Evolutionary conservation across 2,797 vertebrate genomes (phyloP).

Genomic region (Karalla daura): DNA sequence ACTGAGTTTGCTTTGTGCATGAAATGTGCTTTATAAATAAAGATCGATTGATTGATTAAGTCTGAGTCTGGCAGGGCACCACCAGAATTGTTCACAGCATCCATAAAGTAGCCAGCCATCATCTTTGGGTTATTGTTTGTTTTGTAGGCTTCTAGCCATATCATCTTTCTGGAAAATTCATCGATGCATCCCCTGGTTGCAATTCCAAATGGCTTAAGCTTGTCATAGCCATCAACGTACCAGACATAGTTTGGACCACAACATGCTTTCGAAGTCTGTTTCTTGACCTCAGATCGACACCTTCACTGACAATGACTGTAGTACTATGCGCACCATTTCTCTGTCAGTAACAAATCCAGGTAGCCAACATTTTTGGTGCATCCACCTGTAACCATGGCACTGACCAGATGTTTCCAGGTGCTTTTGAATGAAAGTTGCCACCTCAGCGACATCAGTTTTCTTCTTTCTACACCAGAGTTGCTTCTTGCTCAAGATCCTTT

Average conservation of each 20-base stretch:
- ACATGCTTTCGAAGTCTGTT: conserved; percentile 1
- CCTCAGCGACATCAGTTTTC: too few relatives aligned
- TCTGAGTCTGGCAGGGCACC: conserved; percentile 5
- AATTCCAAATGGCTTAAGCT: conserved; percentile 3
- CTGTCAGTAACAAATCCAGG: neutral
- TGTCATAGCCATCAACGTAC: neutral
- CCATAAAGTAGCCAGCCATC: conserved; percentile 17
- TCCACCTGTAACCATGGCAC: neutral
- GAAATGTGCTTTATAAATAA: too few relatives aligned
- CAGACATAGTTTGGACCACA: conserved; percentile 31
- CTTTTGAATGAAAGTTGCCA: neutral
- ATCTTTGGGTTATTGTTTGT: conserved; percentile 7
- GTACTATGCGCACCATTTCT: neutral
- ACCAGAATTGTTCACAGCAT: conserved; percentile 11
- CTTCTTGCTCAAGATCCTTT: neutral
- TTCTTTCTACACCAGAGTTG: too few relatives aligned
- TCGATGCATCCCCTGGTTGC: conserved; percentile 21
- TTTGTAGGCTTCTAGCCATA: conserved; percentile 26
- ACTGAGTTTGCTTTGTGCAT: too few relatives aligned
- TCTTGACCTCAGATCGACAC: conserved; percentile 25
- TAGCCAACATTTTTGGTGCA: neutral
- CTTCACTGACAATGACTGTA: conserved; percentile 1
- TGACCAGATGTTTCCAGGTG: neutral
- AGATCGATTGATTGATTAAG: too few relatives aligned
- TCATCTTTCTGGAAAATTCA: conserved; percentile 8